Evolutionary conservation across 1,140 invertebrate species (phyloP), one percentile per base, ranked within the genome.

Genomic region (Platyura marginata): DNA sequence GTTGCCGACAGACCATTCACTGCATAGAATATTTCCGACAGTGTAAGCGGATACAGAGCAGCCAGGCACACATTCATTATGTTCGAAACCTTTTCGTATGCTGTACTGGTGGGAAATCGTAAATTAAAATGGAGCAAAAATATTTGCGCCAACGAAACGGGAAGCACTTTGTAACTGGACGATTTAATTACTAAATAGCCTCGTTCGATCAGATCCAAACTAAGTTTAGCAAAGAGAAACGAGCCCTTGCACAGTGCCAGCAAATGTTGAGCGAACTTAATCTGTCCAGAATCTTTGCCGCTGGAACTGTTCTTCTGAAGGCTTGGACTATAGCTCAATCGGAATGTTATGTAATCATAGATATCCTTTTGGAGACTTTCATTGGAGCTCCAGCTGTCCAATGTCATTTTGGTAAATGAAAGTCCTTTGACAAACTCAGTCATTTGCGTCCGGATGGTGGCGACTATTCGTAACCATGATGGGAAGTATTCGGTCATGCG

Each of bases 161-260:
- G 93, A 16, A 97, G 67, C 16, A 86, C 85, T 71, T 94, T 89
- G 62, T 93, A 90, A 52, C 86, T 86, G 1, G 83, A 75, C 10
- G 88, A 92, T 65, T 94, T 94, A 23, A 92, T 77, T 9, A 94
- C 89, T 44, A 98, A 70, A 52, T 91, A 82, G 10, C 92, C 92
- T 52, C 81, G 74, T 57, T 94, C 89, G 45, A 97, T 79, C 29
- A 97, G 70, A 66, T 96, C 91, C n/a, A 98, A 66, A 3, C 86
- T 84, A 13, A 96, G 64, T 66, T 93, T 92, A 32, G 86, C 73
- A 61, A 88, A 95, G 29, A 97, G 68, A 60, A 94, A 91, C 15
- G 86, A 93, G 35, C 91, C 91, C 56, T 79, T 74, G 38, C 87
- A 80, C 19, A 93, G 61, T 35, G 75, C 64, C 8, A 89, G 70